phyloP scores from a whole-genome alignment of 2,113 vertebrate genomes.

The Crotophaga sulcirostris region DNA sequence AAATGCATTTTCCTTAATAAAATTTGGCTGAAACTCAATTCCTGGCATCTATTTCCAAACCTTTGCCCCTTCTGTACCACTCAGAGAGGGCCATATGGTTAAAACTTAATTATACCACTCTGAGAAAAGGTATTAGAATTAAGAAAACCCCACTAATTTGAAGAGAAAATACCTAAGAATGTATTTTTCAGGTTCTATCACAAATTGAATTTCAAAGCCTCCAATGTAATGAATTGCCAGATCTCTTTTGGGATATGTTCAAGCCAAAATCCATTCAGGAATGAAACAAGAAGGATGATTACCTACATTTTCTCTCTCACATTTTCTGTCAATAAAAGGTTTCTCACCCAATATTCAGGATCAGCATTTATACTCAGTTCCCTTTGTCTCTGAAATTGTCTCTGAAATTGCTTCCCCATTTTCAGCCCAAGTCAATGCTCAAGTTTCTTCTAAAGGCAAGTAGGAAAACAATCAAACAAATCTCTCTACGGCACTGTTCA shows the following conservation, averaged over 20 bases:
- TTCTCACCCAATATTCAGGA: background rate
- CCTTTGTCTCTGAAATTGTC: background rate
- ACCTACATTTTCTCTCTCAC: background rate
- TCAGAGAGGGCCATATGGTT: background rate
- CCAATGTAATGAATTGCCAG: background rate
- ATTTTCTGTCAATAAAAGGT: background rate
- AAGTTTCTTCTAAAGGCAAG: background rate
- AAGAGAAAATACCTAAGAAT: background rate
- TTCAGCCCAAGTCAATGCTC: background rate
- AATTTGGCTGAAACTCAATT: background rate
- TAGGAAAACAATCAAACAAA: background rate
- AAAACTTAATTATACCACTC: background rate
- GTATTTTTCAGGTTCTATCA: background rate
- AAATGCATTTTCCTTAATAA: background rate
- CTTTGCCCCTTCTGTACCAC: background rate
- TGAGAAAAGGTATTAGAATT: background rate
- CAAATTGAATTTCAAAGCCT: background rate
- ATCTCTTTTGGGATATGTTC: background rate
- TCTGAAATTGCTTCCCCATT: background rate
- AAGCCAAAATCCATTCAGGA: background rate
- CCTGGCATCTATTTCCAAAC: background rate
- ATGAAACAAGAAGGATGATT: background rate
- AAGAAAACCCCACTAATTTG: background rate
- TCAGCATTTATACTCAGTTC: background rate
- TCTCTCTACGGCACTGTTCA: background rate